phyloP scores from a whole-genome alignment of 2,888 invertebrate species.

The Drosophila eohydei region DNA sequence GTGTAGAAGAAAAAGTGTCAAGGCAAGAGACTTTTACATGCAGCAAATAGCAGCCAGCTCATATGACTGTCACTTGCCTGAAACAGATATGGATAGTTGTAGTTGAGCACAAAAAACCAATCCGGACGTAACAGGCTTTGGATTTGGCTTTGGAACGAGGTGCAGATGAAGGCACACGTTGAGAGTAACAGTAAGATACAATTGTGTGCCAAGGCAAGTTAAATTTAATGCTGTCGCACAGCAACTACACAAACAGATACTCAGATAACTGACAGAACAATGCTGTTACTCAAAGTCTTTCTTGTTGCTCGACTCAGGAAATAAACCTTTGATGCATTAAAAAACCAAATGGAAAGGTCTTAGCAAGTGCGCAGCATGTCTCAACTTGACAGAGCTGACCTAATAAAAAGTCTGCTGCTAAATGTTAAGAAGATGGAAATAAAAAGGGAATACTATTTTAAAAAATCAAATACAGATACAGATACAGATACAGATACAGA shows the following conservation, averaged over 20 bases:
- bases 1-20: slow-evolving; percentile 23
- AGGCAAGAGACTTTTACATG: slow-evolving; percentile 37
- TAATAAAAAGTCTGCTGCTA: slow-evolving; percentile 12
- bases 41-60: slow-evolving; percentile 29
- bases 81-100: slow-evolving; percentile 28
- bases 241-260: slow-evolving; percentile 38
- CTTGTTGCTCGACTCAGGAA: slow-evolving; percentile 5
- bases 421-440: background rate
- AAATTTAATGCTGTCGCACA: slow-evolving; percentile 59
- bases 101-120: slow-evolving; percentile 21
- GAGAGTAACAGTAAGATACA: slow-evolving; percentile 16
- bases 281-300: slow-evolving; percentile 34
- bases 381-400: slow-evolving; percentile 17
- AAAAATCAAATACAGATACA: background rate
- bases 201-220: slow-evolving; percentile 49
- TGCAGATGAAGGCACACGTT: slow-evolving; percentile 2
- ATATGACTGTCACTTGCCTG: slow-evolving; percentile 35
- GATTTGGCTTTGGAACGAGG: slow-evolving; percentile 13
- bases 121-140: slow-evolving; percentile 25
- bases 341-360: slow-evolving; percentile 1
- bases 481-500: background rate
- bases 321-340: slow-evolving; percentile 10
- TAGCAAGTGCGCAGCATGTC: slow-evolving; percentile 9
- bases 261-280: slow-evolving; percentile 45
- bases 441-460: background rate